Evolutionary conservation across 2,888 invertebrate species (phyloP).

Genomic region (Archaeoteleia sp.): DNA sequence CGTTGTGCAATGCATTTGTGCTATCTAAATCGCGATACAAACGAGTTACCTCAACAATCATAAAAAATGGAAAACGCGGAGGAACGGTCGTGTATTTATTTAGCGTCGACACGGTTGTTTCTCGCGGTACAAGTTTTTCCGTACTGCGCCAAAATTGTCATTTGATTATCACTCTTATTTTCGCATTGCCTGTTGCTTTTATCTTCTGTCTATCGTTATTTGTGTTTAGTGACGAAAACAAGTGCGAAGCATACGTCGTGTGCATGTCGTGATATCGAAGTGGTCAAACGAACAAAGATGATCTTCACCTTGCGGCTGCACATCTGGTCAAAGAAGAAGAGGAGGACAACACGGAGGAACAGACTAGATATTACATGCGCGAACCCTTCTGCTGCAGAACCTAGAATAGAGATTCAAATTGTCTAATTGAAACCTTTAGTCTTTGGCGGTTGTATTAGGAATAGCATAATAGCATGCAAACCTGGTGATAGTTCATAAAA

Average conservation of each 20-base stretch:
- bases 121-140: not conserved
- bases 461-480: too few species aligned
- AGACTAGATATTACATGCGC: conserved; percentile 83
- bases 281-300: conserved; percentile 57
- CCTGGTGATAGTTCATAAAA: too few species aligned
- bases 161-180: conserved; percentile 43
- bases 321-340: conserved; percentile 58
- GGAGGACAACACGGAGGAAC: conserved; percentile 60
- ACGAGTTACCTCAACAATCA: not conserved
- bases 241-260: conserved; percentile 21
- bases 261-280: conserved; percentile 44
- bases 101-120: not conserved
- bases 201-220: not conserved
- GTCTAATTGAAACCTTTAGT: too few species aligned
- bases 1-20: not conserved
- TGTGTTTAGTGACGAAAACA: conserved; percentile 9
- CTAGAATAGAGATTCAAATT: too few species aligned
- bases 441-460: too few species aligned
- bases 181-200: not conserved
- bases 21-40: not conserved
- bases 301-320: conserved; percentile 67
- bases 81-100: not conserved
- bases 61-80: not conserved
- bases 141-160: conserved; percentile 14
- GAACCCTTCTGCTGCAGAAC: conserved; percentile 95